Evolutionary conservation across 2,113 vertebrate species (phyloP).

Genomic region (Microcebus tavaratra): DNA sequence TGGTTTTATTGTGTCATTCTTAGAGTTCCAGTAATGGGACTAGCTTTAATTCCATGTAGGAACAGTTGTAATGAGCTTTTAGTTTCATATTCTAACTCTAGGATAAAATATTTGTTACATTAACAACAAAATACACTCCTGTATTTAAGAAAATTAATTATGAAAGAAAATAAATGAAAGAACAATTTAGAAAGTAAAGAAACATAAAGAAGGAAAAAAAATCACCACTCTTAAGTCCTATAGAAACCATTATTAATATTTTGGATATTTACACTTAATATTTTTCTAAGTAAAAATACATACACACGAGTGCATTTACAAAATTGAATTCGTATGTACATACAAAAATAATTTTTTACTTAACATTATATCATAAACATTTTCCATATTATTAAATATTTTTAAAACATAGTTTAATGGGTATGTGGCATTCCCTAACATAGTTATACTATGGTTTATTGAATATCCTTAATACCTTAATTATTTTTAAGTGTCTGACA

Average conservation of each 20-base stretch:
- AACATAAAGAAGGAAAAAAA: background rate
- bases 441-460: background rate
- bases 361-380: background rate
- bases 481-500: background rate
- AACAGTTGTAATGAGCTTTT: background rate
- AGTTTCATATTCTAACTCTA: background rate
- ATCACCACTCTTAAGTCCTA: background rate
- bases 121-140: background rate
- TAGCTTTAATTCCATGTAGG: background rate
- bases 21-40: background rate
- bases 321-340: background rate
- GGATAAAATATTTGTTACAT: background rate
- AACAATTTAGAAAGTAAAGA: background rate
- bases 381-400: conserved; percentile 10
- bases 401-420: conserved; percentile 44
- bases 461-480: background rate
- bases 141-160: background rate
- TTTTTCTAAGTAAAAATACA: background rate
- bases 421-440: background rate
- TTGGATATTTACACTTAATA: background rate
- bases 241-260: background rate
- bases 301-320: background rate
- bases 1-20: background rate
- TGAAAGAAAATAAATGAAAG: too few species aligned
- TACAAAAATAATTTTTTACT: background rate